Base-by-base conservation (phyloP, 2,888 invertebrate genomes). In the Oscheius myriophilus region DNA sequence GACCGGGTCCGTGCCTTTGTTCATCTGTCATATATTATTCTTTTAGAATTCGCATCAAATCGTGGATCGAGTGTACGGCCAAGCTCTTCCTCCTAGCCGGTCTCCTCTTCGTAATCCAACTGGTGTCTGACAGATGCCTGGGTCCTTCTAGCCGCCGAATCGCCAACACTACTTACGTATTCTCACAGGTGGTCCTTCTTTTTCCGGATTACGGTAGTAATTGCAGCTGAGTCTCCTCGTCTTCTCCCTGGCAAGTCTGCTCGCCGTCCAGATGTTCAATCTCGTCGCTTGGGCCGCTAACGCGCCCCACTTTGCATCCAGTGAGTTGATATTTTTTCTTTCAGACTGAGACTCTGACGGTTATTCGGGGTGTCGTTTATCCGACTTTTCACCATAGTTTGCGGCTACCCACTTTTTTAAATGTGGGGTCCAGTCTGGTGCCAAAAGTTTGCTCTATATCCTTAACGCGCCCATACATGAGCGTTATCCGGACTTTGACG, bases 151-250 rank as follows among this genome's bases (percentile, higher is more conserved):
- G 94, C 0, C 90, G 96, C 82, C 90, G 93, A 62, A 89, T 94
- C 76, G 93, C 92, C 1, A 96, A 96, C 88, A 87, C 92, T 14
- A 91, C 92, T 0, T 96, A 94, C 86, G 91, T 92, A 67, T 85
- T 91, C 21, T 94, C 93, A 91, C 90, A 93, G 78, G 89, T 82
- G 61, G 23, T 64, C 67, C 21, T 42, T 66, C 52, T 45, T 59
- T 43, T 39, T 51, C 16, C 4, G 33, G n/a, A n/a, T 63, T 18
- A 52, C 7, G 23, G 16, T 53, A 33, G 25, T 39, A 26, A 3
- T 62, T 54, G 46, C 70, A 76, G 76, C 52, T 75, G 16, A 67
- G 59, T 12, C 45, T 79, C n/a, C 62, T 79, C 25, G 72, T 64
- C 4, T 72, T 69, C 45, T 62, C 67, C 7, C 61, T 71, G 7